Conservation (phyloP, 2,113 vertebrate species). For the Chroicocephalus ridibundus region DNA sequence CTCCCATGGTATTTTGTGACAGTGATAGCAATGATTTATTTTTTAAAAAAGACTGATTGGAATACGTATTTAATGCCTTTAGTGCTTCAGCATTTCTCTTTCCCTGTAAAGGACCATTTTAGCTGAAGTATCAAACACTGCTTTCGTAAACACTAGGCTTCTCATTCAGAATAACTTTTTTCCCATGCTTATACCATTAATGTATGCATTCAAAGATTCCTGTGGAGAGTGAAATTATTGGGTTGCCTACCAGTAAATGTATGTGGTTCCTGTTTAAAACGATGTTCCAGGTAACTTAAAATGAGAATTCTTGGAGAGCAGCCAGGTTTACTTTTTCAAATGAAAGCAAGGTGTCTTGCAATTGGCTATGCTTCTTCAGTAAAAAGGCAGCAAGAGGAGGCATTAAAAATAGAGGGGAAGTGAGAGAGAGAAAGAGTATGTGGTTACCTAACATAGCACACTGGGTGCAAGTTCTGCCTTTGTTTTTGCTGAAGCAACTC, state of each 20-base stretch:
- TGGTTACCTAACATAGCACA: background rate
- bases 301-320: background rate
- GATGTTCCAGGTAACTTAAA: slow-evolving; percentile 27
- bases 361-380: background rate
- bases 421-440: background rate
- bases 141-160: background rate
- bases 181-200: background rate
- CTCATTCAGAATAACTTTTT: background rate
- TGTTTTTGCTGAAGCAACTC: background rate
- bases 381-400: background rate
- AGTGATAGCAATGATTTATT: background rate
- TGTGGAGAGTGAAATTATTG: slow-evolving; percentile 6
- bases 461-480: background rate
- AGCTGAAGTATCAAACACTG: background rate
- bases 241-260: slow-evolving; percentile 6
- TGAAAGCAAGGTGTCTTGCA: background rate
- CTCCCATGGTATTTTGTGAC: background rate
- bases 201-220: slow-evolving; percentile 7
- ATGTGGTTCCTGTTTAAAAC: background rate
- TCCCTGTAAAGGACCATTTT: background rate
- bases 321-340: background rate
- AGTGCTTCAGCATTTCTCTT: background rate
- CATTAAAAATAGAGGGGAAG: background rate
- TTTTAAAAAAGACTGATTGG: background rate
- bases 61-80: background rate